phyloP scores from a whole-genome alignment of 2,113 vertebrate genomes.

The crab-eating macaque (Macaca fascicularis) region T2T-MFA8v1.1 NC_088389.1:104292501-104293000 shows the following conservation, averaged over 20 bases:
- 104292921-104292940: neutral
- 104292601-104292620: neutral
- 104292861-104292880: neutral
- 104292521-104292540: neutral
- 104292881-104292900: neutral
- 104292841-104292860: neutral
- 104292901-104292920: neutral
- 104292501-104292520: neutral
- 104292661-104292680: neutral
- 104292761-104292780: neutral
- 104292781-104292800: neutral
- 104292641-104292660: neutral
- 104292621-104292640: neutral
- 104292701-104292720: neutral
- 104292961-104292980: neutral
- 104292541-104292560: neutral
- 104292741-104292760: neutral
- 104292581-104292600: neutral
- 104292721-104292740: neutral
- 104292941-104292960: neutral
- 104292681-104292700: neutral
- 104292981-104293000: neutral
- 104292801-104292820: neutral
- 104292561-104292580: neutral
- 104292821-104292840: neutral